phyloP scores from a whole-genome alignment of 35 echinoderm and acorn worm genomes.

The Amphiura filiformis region DNA sequence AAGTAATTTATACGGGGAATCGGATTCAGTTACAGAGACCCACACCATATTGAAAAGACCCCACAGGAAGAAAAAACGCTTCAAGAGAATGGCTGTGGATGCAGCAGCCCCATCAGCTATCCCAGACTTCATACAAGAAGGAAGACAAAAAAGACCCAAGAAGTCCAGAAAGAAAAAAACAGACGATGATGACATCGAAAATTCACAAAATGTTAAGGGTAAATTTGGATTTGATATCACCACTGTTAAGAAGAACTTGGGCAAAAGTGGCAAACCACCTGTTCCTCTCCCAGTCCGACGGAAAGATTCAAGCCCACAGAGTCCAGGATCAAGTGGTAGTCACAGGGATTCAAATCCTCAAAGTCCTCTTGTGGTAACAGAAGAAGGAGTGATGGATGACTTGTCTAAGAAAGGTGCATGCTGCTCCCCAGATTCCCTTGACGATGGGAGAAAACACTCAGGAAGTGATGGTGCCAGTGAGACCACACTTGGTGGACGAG shows the following conservation, averaged over 20 bases:
- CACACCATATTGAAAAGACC: slow-evolving; percentile 52
- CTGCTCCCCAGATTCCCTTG: neutral
- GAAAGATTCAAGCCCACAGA: slow-evolving; percentile 20
- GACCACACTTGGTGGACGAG: slow-evolving; percentile 18
- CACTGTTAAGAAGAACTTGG: slow-evolving; percentile 15
- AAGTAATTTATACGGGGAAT: slow-evolving; percentile 95
- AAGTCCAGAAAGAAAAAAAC: slow-evolving; percentile 46
- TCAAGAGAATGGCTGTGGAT: slow-evolving; percentile 87
- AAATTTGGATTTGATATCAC: slow-evolving; percentile 54
- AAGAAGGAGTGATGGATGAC: slow-evolving; percentile 1
- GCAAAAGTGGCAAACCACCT: neutral
- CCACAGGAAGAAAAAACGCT: slow-evolving; percentile 68
- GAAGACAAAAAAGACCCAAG: slow-evolving; percentile 48
- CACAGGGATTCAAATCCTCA: neutral
- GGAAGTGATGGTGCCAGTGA: slow-evolving; percentile 37
- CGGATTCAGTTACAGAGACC: slow-evolving; percentile 92
- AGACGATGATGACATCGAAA: slow-evolving; percentile 26
- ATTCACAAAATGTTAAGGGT: slow-evolving; percentile 35
- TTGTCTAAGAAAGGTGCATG: neutral
- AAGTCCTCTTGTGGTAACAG: neutral
- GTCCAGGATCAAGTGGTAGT: slow-evolving; percentile 17
- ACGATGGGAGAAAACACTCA: slow-evolving; percentile 13
- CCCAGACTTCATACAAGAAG: slow-evolving; percentile 69
- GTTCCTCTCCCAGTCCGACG: neutral
- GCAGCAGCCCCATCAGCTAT: slow-evolving; percentile 4